These are phyloP conservation scores for Xiphorhynchus erythropygius DNA, from an alignment of 2,797 vertebrate genomes.

Conservation along the genomic window DNA sequence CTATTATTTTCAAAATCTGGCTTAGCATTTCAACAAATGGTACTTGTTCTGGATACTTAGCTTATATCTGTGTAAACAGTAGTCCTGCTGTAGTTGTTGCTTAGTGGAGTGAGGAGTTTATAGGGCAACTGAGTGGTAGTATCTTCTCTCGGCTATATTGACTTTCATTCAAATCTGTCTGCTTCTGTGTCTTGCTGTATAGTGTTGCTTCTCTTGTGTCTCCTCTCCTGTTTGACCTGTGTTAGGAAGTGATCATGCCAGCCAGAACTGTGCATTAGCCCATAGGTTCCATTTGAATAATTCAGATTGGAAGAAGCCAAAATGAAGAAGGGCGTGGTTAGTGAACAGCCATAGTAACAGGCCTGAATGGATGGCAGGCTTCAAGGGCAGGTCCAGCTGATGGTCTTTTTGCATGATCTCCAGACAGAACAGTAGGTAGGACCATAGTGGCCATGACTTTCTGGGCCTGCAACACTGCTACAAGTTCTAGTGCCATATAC, in stretches of 20 bases:
- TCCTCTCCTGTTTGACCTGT: background rate
- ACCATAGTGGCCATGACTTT: background rate
- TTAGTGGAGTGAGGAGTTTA: background rate
- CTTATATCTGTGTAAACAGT: background rate
- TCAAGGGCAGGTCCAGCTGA: background rate
- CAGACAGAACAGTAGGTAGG: background rate
- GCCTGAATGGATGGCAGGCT: background rate
- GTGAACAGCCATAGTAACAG: background rate
- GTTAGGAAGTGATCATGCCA: background rate
- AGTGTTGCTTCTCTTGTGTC: background rate
- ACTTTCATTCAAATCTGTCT: background rate
- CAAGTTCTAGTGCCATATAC: background rate
- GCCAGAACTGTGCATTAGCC: background rate
- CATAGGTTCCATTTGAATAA: background rate
- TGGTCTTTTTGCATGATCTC: background rate
- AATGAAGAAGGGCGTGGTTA: background rate
- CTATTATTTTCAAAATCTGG: constrained; percentile 46
- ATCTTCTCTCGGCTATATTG: background rate
- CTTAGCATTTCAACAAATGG: constrained; percentile 34
- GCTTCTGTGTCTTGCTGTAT: background rate
- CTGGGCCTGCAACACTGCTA: background rate
- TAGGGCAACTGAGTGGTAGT: background rate
- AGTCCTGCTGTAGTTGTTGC: background rate
- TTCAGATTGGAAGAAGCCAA: background rate
- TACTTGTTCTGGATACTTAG: constrained; percentile 18